These are phyloP conservation scores for Myotis findleyi DNA, from an alignment of 2,797 vertebrate species.

Conservation along the genomic window DNA sequence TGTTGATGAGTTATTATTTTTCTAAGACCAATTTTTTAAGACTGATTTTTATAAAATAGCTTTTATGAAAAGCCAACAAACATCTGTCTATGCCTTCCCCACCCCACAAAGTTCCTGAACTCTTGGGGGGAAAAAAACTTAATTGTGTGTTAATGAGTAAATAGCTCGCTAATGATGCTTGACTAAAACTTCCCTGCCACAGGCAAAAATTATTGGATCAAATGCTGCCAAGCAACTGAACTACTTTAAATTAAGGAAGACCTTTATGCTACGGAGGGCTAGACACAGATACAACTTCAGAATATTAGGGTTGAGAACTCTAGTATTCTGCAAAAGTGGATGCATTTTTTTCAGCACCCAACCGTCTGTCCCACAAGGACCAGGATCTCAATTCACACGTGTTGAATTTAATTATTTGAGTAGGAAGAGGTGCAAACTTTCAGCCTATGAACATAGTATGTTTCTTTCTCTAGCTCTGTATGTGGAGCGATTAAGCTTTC, in stretches of 20 bases:
- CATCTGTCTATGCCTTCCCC: not conserved
- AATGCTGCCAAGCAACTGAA: slow-evolving; percentile 48
- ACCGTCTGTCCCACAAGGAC: not conserved
- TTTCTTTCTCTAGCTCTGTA: not conserved
- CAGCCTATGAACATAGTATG: not conserved
- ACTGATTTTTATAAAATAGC: not conserved
- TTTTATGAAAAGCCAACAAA: slow-evolving; percentile 3
- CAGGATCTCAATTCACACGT: not conserved
- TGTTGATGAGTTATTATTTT: not conserved
- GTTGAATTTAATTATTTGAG: slow-evolving; percentile 26
- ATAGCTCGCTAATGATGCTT: slow-evolving; percentile 41
- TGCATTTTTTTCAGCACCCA: not conserved
- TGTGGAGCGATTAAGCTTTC: slow-evolving; percentile 21
- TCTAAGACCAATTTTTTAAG: not conserved
- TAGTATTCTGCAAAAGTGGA: slow-evolving; percentile 1
- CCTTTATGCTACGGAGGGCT: not conserved
- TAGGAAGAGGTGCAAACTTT: slow-evolving; percentile 20
- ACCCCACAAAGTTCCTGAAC: not conserved
- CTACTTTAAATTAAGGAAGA: slow-evolving; percentile 45
- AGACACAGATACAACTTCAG: slow-evolving; percentile 2
- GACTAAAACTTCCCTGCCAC: not conserved
- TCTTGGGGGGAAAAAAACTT: not conserved
- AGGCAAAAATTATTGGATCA: slow-evolving; percentile 41
- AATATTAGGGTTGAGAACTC: not conserved
- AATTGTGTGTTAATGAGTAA: slow-evolving; percentile 64